A percentile compares a stretch with the other conserved stretches of the same genome.
These are phyloP conservation scores for Zaprionus taronus DNA, from an alignment of 1,140 invertebrate species.

Conservation along the genomic window DNA sequence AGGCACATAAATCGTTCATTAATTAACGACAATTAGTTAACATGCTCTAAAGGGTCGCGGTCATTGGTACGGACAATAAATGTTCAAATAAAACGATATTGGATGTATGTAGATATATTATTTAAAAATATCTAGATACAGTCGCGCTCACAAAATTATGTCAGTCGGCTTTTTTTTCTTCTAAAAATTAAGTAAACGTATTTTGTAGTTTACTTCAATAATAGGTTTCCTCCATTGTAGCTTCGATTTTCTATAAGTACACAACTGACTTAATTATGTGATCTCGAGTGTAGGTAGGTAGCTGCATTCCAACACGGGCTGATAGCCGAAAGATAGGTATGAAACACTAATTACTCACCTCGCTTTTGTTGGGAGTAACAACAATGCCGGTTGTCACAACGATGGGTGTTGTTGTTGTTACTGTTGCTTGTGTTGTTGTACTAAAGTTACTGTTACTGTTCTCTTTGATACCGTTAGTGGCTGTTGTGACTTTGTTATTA, in stretches of 20 bases:
- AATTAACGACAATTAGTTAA: slow-evolving; percentile 31
- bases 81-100: background rate
- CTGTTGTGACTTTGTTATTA: slow-evolving; percentile 60
- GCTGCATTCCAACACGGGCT: background rate
- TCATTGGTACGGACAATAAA: background rate
- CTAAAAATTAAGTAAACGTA: background rate
- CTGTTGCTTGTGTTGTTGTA: slow-evolving; percentile 56
- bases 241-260: background rate
- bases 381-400: slow-evolving; percentile 69
- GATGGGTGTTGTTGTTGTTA: slow-evolving; percentile 60
- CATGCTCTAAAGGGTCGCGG: slow-evolving; percentile 29
- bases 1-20: slow-evolving; percentile 33
- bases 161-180: background rate
- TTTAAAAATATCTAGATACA: background rate
- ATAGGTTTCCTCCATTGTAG: too few relatives aligned
- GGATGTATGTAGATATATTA: slow-evolving; percentile 1
- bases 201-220: background rate
- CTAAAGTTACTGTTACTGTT: slow-evolving; percentile 81
- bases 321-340: background rate
- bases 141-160: background rate
- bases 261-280: background rate
- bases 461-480: slow-evolving; percentile 84
- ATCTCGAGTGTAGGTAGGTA: background rate
- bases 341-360: slow-evolving; percentile 72
- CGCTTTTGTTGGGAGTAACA: slow-evolving; percentile 63